Base-by-base conservation (phyloP, 92 coral and sea anemone genomes). In the Bergia puertoricense region DNA sequence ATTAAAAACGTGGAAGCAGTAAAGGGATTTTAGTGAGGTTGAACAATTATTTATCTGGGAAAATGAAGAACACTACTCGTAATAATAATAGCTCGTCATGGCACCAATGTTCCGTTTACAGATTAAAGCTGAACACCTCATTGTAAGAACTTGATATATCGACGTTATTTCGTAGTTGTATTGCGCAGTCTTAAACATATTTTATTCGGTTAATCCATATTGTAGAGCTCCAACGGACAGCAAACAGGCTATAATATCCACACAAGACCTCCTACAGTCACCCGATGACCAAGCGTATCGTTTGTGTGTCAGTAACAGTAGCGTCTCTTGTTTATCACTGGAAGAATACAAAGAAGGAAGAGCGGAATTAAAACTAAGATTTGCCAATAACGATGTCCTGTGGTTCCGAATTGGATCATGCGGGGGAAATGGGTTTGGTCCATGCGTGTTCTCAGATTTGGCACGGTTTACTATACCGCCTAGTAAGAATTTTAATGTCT, bases 331-430 rank as follows among this genome's bases (percentile, higher is more conserved):
- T 57, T 51, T 14, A 56, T 81, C 74, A 2, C 3, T 81, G 40
- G 13, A 16, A 59, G 68, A 41, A 38, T 81, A 37, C 48, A 59
- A 7, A 41, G 74, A 81, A 62, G 39, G 37, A 41, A 62, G 38
- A 39, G 68, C 46, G 16, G 85, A 40, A 56, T 0, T 81, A 44
- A 81, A 41, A 65, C 38, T 81, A 20, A 36, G 16, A 41, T 81
- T 81, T 65, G 72, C 16, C 74, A 38, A 39, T 39, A 62, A 20
- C 39, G 85, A 81, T 42, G 3, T 20, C 3, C 38, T 81, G 7
- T 37, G 7, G 39, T 81, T 81, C 38, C 85, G 85, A 1, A 51
- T 81, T 38, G 85, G 85, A 3, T 81, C 85, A 13, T 81, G 85
- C 48, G 30, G 74, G 48, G 56, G 62, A 6, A 22, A 20, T 20